These are phyloP conservation scores for Pseudochirops corinnae DNA, from an alignment of 2,797 vertebrate species.

Conservation along the genomic window DNA sequence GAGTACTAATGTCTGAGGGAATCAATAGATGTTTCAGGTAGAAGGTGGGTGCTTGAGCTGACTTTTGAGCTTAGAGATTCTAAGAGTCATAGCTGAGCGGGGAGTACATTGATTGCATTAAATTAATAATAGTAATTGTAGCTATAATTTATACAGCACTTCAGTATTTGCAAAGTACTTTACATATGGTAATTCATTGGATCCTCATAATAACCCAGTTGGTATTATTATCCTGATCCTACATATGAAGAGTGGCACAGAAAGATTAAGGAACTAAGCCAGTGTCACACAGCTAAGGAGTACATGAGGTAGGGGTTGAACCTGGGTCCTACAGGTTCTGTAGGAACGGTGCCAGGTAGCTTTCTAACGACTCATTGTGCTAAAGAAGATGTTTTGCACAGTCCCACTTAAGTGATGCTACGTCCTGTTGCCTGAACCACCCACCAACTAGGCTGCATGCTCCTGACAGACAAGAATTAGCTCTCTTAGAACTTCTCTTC, in stretches of 20 bases:
- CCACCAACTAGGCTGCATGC: not conserved
- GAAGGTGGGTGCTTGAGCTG: not conserved
- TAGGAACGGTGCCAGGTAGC: not conserved
- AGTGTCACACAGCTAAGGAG: not conserved
- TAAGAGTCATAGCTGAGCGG: not conserved
- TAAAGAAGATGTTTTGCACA: not conserved
- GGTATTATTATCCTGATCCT: not conserved
- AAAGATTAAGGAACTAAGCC: not conserved
- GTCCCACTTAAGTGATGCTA: not conserved
- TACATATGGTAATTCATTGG: not conserved
- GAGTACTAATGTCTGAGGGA: not conserved
- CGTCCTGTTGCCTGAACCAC: not conserved
- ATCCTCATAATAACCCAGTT: not conserved
- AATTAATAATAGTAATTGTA: not conserved
- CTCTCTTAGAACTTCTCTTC: not conserved
- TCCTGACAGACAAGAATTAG: not conserved
- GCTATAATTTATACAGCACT: not conserved
- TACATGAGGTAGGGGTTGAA: not conserved
- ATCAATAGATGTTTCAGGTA: not conserved
- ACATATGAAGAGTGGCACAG: not conserved
- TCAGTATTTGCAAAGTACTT: not conserved
- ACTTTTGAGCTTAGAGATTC: not conserved
- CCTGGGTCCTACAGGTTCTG: not conserved
- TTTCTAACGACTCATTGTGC: not conserved
- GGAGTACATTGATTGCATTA: not conserved